A percentile compares a stretch with the other conserved stretches of the same genome.
These are phyloP conservation scores for Megalops atlanticus DNA, from an alignment of 2,113 vertebrate species.

Conservation along the genomic window DNA sequence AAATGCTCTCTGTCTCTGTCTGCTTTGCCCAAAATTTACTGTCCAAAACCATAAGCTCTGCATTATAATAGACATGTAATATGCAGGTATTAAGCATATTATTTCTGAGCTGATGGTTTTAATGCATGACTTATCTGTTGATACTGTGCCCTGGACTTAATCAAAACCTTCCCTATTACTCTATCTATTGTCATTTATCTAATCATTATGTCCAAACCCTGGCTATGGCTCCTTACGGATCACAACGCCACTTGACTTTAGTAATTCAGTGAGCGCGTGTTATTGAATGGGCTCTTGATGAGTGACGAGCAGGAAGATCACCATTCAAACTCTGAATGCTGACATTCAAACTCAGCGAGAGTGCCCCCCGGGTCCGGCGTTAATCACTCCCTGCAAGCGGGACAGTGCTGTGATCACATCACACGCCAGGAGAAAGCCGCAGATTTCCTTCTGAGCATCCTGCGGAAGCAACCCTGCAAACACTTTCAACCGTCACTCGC, in stretches of 20 bases:
- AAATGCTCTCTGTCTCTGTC: not conserved
- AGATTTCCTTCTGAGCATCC: not conserved
- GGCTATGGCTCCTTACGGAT: not conserved
- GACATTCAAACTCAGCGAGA: not conserved
- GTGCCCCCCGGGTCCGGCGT: not conserved
- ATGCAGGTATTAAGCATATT: not conserved
- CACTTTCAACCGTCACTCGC: not conserved
- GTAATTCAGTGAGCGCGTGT: not conserved
- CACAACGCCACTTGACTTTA: not conserved
- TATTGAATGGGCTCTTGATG: not conserved
- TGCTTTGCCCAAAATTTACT: not conserved
- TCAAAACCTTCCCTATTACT: no score
- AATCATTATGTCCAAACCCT: not conserved
- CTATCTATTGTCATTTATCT: no score
- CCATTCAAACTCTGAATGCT: not conserved
- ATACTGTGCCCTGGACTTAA: not conserved
- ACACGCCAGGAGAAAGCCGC: not conserved
- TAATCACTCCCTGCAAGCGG: not conserved
- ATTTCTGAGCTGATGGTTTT: not conserved
- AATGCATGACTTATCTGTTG: not conserved
- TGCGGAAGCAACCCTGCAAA: not conserved
- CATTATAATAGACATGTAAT: not conserved
- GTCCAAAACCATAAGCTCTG: not conserved
- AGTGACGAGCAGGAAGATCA: not conserved
- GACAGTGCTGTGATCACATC: not conserved